Evolutionary conservation across 2,888 invertebrate species (phyloP), one percentile per base, ranked within the genome.

Genomic region (Mylabris sibirica): DNA sequence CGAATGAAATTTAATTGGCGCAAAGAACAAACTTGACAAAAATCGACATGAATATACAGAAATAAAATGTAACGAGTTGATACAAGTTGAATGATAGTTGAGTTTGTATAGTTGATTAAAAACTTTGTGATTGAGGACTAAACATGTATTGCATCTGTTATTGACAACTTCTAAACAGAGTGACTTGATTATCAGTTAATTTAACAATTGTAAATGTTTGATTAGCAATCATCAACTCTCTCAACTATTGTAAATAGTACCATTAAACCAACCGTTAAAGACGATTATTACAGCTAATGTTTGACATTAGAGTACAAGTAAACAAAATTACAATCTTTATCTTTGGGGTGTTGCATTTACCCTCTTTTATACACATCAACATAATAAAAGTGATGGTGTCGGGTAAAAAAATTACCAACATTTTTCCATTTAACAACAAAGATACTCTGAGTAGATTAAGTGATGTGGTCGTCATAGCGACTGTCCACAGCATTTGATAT

Each of bases 361-460:
- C 30, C 26, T 60, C 41, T 38, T 62, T 57, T 26, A 0, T 8
- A 12, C 57, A 26, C 12, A 57, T 14, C 14, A 53, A 65, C 62
- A 44, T 22, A 20, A 63, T 22, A 34, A 34, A 59, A 14, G 35
- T 44, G 59, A 26, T 44, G 22, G 60, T 62, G 66, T 63, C 69
- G 63, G 66, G 64, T 0, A 30, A 71, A 68, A 66, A 71, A 69
- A 65, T 68, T 68, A 66, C 60, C 30, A 66, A 62, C 68, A 71
- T 71, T 71, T 68, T 71, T 71, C 71, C 62, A 57, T 26, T 57
- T 6, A 57, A 38, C 14, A 14, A 14, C 34, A 68, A 64, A 71
- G 68, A 68, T 68, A 66, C 71, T 71, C 64, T 64, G 60, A 63
- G 30, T 62, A 68, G 71, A 71, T 71, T 71, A 71, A 66, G 63